Evolutionary conservation across 2,113 vertebrate genomes (phyloP).

Genomic region (Aegithalos caudatus): DNA sequence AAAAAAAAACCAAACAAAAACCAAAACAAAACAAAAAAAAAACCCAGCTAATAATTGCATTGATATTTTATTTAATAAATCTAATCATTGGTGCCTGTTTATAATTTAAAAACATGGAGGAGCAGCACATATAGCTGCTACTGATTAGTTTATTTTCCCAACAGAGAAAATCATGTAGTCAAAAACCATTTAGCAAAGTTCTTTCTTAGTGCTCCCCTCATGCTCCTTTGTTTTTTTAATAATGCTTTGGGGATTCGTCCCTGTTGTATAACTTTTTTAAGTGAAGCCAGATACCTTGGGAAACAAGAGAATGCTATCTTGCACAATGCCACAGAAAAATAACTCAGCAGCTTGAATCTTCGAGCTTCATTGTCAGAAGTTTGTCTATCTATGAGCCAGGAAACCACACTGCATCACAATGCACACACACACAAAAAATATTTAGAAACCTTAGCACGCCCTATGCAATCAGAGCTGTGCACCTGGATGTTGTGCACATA

Average conservation of each 20-base stretch:
- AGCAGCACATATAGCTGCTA: not conserved
- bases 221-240: not conserved
- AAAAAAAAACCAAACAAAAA: no score
- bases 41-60: not conserved
- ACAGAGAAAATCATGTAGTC: not conserved
- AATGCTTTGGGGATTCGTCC: not conserved
- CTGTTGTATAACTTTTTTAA: not conserved
- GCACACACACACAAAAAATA: not conserved
- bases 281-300: not conserved
- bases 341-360: not conserved
- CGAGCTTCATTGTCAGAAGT: not conserved
- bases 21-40: no score
- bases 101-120: not conserved
- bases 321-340: not conserved
- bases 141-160: not conserved
- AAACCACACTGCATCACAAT: not conserved
- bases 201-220: not conserved
- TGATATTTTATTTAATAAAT: not conserved
- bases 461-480: not conserved
- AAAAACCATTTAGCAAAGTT: not conserved
- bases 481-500: not conserved
- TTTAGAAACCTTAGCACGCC: not conserved
- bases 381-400: not conserved
- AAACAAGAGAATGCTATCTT: not conserved
- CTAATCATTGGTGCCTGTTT: not conserved